Conservation (phyloP, 2,888 invertebrate species). For the Anodontia alba region DNA sequence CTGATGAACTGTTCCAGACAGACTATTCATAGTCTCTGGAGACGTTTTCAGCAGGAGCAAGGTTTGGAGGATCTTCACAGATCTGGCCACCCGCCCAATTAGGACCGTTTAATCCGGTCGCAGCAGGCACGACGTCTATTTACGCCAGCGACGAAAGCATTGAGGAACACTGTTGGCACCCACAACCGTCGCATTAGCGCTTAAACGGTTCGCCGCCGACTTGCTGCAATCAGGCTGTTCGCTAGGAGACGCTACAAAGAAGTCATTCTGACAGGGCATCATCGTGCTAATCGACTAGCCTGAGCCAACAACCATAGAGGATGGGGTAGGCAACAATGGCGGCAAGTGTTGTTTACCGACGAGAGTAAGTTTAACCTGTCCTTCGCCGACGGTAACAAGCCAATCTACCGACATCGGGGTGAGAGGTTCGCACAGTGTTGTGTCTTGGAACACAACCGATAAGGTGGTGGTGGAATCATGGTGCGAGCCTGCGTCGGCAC, state of each 20-base stretch:
- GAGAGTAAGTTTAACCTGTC: slow-evolving; percentile 16
- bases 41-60: neutral
- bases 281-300: neutral
- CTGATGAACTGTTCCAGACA: neutral
- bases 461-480: slow-evolving; percentile 18
- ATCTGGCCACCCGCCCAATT: neutral
- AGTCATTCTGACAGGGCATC: neutral
- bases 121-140: neutral
- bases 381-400: slow-evolving; percentile 1
- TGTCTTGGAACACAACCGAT: slow-evolving; percentile 1
- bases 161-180: neutral
- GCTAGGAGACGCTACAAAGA: slow-evolving; percentile 1
- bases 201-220: neutral
- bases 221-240: neutral
- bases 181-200: slow-evolving; percentile 1
- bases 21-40: neutral
- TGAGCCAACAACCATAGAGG: neutral
- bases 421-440: slow-evolving; percentile 7
- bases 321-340: neutral
- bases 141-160: neutral
- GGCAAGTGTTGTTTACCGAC: neutral
- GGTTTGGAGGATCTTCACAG: neutral
- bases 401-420: neutral
- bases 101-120: neutral
- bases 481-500: neutral